phyloP scores from a whole-genome alignment of 2,113 vertebrate genomes.

The Cynocephalus volans region DNA sequence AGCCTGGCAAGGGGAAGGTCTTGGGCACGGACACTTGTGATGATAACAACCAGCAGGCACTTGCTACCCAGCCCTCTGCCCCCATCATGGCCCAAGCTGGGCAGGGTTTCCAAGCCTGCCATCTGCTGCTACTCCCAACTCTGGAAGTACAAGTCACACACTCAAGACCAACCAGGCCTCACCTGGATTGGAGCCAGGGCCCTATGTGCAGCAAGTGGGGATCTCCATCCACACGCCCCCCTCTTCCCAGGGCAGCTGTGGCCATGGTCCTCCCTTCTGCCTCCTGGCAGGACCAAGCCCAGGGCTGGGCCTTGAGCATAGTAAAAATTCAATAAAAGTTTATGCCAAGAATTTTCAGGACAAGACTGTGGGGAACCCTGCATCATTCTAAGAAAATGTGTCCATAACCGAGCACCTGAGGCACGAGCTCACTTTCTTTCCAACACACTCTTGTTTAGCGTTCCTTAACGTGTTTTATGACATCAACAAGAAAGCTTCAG shows the following conservation, averaged over 20 bases:
- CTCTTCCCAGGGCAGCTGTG: not conserved
- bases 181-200: not conserved
- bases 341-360: not conserved
- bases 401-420: not conserved
- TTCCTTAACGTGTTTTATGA: not conserved
- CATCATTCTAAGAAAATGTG: not conserved
- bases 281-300: not conserved
- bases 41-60: not conserved
- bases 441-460: not conserved
- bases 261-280: not conserved
- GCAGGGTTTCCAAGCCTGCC: not conserved
- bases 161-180: not conserved
- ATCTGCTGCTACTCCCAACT: not conserved
- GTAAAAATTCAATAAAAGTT: not conserved
- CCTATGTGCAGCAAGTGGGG: not conserved
- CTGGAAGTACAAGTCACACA: not conserved
- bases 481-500: not conserved
- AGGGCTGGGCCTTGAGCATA: not conserved
- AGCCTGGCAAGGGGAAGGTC: not conserved
- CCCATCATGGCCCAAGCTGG: not conserved
- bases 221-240: accelerated
- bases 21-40: not conserved
- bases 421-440: not conserved
- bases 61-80: not conserved
- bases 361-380: not conserved